Evolutionary conservation across 2,797 vertebrate species (phyloP), one percentile per base, ranked within the genome.

Genomic region (Neomorphus geoffroyi): DNA sequence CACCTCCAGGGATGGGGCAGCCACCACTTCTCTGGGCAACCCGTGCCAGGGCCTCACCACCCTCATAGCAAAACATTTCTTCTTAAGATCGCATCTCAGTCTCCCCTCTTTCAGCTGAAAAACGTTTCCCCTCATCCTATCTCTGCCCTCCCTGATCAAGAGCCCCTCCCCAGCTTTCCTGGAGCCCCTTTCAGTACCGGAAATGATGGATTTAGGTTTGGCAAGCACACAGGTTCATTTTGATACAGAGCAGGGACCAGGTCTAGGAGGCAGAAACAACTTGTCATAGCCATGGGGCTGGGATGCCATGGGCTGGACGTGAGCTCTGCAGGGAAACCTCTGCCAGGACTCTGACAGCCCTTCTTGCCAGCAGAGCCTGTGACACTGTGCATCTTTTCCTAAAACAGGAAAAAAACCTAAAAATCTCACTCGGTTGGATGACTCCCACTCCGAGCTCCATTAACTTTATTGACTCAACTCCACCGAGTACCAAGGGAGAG

Each of bases 401-500:
- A 13, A 80, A 95, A 73, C 1, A 51, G 48, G 53, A 45, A 61
- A 69, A 92, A 39, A 50, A 54, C 61, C 53, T 57, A 66, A 81
- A 62, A 14, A 21, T 66, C 78, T 58, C 26, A 30, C 91, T 70
- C 80, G 75, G 81, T 85, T 85, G 64, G 45, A 64, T 46, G 65
- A 73, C 18, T 93, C 81, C 48, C 11, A 80, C n/a, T 87, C 60
- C 87, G 58, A 93, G 91, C 89, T 87, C 89, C 87, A 80, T 78
- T 92, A 87, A 91, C 60, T 94, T 96, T 92, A 91, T 86, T 73
- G 87, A 92, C 79, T 94, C 4, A 0, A 66, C 56, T 92, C 73
- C 26, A 53, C 21, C 0, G 1, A 90, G 87, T 46, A 43, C 48
- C 5, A 13, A 51, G 48, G 86, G n/a, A 85, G 57, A 80, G 14